Conservation (phyloP, 1,140 invertebrate genomes). For the Eupristina koningsbergeri region DNA sequence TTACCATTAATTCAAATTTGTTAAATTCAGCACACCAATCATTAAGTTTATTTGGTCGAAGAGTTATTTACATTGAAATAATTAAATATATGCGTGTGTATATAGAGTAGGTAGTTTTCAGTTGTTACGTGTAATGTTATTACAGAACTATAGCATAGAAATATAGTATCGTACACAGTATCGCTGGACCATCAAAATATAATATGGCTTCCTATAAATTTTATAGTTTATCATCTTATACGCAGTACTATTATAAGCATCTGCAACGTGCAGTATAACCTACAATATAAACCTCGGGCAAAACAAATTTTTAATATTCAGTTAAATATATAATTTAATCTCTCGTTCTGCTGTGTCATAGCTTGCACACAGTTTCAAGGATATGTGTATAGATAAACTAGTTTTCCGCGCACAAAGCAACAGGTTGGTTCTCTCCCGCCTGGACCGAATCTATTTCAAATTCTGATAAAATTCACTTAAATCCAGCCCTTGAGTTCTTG, state of each 20-base stretch:
- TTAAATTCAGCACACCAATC: not conserved
- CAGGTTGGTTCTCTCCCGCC: not conserved
- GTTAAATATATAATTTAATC: conserved; percentile 2
- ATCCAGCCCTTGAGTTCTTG: not conserved
- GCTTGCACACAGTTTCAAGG: not conserved
- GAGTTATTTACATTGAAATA: not conserved
- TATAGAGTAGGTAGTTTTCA: not conserved
- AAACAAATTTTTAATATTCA: not conserved
- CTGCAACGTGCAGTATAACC: not conserved
- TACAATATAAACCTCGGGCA: not conserved
- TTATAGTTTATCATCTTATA: conserved; percentile 10
- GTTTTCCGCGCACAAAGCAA: conserved; percentile 35
- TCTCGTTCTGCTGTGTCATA: not conserved
- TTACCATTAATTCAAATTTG: not conserved
- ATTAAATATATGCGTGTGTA: not conserved
- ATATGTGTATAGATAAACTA: not conserved
- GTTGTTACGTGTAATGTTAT: not conserved
- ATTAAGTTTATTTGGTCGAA: not conserved
- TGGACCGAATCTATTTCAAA: not conserved
- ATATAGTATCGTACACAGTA: not conserved
- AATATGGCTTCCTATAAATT: conserved; percentile 13
- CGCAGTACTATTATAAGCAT: not conserved
- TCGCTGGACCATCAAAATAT: not conserved
- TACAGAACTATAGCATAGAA: not conserved
- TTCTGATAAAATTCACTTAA: conserved; percentile 33